A percentile compares a stretch with the other conserved stretches of the same genome.
These are phyloP conservation scores for Casuarius casuarius DNA, from an alignment of 2,113 vertebrate genomes.

Conservation along the genomic window DNA sequence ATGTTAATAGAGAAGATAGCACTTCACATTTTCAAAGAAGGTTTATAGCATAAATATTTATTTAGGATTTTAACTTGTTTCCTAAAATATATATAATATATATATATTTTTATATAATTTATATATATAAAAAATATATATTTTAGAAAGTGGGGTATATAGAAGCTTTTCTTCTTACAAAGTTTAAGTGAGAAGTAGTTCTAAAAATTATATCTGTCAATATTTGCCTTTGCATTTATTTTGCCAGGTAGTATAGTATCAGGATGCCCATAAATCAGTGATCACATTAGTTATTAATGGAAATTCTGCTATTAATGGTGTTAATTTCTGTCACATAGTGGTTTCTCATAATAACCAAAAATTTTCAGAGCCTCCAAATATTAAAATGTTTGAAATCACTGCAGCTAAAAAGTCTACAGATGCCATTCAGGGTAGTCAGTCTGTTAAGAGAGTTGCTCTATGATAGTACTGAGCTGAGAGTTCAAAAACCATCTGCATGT, in stretches of 20 bases:
- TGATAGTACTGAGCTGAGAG: background rate
- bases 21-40: background rate
- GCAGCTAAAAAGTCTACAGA: background rate
- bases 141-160: conserved; percentile 22
- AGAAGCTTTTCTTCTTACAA: conserved; percentile 40
- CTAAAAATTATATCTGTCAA: background rate
- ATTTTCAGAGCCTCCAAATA: conserved; percentile 56
- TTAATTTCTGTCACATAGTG: conserved; percentile 56
- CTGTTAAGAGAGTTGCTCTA: background rate
- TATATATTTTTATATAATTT: no score
- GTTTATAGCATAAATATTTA: background rate
- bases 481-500: background rate
- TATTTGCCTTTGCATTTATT: background rate
- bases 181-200: conserved; percentile 35
- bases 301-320: conserved; percentile 59
- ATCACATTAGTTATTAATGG: conserved; percentile 36
- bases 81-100: no score
- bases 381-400: conserved; percentile 56
- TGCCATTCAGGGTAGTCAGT: background rate
- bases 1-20: background rate
- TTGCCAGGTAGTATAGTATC: background rate
- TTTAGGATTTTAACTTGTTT: background rate
- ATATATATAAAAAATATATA: background rate
- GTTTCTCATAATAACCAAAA: conserved; percentile 54
- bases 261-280: conserved; percentile 5